phyloP scores from a whole-genome alignment of 2,888 invertebrate species.

The Lamellibrachia satsuma region DNA sequence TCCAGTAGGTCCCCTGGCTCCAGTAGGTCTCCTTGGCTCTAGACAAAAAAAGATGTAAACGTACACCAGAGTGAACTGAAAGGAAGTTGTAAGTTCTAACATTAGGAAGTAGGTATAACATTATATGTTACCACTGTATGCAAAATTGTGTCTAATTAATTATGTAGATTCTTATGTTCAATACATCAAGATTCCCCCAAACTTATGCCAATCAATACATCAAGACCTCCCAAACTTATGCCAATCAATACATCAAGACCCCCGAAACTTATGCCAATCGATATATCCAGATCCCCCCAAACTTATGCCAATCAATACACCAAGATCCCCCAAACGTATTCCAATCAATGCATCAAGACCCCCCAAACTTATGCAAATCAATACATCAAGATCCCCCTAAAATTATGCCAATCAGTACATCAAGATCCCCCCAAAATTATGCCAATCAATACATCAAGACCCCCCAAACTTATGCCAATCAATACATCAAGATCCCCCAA shows the following conservation, averaged over 20 bases:
- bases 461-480: no score
- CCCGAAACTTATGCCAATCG: neutral
- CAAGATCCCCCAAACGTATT: neutral
- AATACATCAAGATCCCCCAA: no score
- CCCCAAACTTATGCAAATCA: no score
- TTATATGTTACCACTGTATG: neutral
- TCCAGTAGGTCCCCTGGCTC: no score
- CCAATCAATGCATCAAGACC: neutral
- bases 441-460: no score
- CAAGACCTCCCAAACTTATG: no score
- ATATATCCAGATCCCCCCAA: neutral
- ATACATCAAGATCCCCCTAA: no score
- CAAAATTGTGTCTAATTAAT: neutral
- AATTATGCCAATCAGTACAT: no score
- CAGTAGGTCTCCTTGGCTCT: no score
- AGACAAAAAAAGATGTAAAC: neutral
- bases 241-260: neutral
- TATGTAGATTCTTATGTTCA: neutral
- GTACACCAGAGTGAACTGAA: neutral
- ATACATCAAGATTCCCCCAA: neutral
- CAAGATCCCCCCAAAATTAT: no score
- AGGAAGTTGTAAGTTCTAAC: neutral
- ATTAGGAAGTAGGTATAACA: neutral
- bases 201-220: no score
- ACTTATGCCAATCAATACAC: neutral